Conservation (phyloP, 2,888 invertebrate genomes). For the Mythimna impura region DNA sequence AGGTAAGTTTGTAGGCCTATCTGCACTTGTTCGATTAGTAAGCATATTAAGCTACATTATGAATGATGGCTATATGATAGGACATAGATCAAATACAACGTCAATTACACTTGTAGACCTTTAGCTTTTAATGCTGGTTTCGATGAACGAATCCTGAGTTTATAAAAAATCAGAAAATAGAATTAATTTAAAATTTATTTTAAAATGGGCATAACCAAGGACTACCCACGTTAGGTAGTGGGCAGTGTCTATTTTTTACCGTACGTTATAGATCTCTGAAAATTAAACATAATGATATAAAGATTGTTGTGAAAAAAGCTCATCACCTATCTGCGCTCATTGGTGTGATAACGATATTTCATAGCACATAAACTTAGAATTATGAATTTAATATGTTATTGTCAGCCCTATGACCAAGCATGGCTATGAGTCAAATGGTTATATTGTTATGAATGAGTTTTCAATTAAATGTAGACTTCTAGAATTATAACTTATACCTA, state of each 20-base stretch:
- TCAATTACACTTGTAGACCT: not conserved
- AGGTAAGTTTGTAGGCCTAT: slow-evolving; percentile 5
- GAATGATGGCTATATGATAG: not conserved
- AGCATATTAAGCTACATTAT: not conserved
- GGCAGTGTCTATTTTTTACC: slow-evolving; percentile 47
- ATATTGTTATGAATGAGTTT: slow-evolving; percentile 18
- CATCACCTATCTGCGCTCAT: slow-evolving; percentile 11
- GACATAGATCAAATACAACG: not conserved
- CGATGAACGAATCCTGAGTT: not conserved
- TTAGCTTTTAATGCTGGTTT: not conserved
- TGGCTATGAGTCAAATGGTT: not conserved
- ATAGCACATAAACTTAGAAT: slow-evolving; percentile 16
- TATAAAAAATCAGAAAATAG: not conserved
- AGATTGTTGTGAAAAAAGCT: not conserved
- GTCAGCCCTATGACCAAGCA: slow-evolving; percentile 44
- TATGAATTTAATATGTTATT: slow-evolving; percentile 42
- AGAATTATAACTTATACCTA: slow-evolving; percentile 46
- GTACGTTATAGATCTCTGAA: slow-evolving; percentile 28
- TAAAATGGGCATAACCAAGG: slow-evolving; percentile 18
- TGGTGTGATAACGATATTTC: slow-evolving; percentile 4
- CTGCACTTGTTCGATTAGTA: slow-evolving; percentile 7
- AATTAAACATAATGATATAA: slow-evolving; percentile 2
- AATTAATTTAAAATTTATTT: slow-evolving; percentile 13
- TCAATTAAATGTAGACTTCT: slow-evolving; percentile 22
- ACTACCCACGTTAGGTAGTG: not conserved